Evolutionary conservation across 2,797 vertebrate genomes (phyloP), one percentile per base, ranked within the genome.

Genomic region (Orientallactaga sibirica): DNA sequence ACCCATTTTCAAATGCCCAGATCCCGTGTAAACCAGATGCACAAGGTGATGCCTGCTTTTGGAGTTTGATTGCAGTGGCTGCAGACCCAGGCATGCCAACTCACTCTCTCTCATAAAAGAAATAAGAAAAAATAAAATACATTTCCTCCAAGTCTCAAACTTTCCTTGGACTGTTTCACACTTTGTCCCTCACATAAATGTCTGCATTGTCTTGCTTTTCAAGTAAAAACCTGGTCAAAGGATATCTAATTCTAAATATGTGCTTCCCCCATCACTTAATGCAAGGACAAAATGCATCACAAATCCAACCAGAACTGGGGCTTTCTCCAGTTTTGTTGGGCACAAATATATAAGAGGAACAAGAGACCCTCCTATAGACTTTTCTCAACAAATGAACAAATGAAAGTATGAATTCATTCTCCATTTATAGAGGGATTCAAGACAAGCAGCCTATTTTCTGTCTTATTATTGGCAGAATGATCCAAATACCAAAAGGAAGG

Each of bases 301-400:
- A 58, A 90, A 12, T 5, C 33, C 61, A 86, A 15, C 43, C 16
- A 85, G 22, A 87, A 62, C 6, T 87, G 86, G 19, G 12, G 6
- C 84, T 96, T 96, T 93, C 94, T 96, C 8, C 22, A 83, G 25
- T 70, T 71, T 95, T 76, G 29, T 94, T 62, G 71, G 12, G 33
- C 20, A 43, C 7, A 83, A 24, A 62, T 68, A 55, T 81, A 52
- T 9, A 11, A 92, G 88, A 95, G 88, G 43, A 88, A 96, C 75
- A 48, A 82, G 95, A 92, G 48, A 85, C 2, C 5, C 41, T 73
- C 12, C 6, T 7, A 41, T 2, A 78, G n/a, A 85, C 90, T 80
- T 83, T 85, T 55, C 19, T 15, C 52, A 84, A 55, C 67, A 93
- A 94, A 78, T 33, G 0, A 84, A 55, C 67, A 93, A 94, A 78